Evolutionary conservation across 2,888 invertebrate genomes (phyloP), one percentile per base, ranked within the genome.

Genomic region (Dryobotodes eremita): DNA sequence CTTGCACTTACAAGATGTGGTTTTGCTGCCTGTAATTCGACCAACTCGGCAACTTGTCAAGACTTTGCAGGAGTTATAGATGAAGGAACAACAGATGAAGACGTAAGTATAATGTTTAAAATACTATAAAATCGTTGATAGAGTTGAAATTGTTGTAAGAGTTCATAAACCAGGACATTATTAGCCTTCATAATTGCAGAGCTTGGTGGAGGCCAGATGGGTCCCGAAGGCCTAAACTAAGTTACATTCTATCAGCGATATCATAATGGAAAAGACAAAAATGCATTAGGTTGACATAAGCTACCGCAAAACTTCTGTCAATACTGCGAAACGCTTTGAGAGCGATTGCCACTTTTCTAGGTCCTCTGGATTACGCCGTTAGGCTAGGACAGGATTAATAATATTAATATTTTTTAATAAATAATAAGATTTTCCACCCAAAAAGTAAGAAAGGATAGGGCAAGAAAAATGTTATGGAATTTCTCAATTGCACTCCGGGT

Each of bases 71-170:
- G 36, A 69, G 6, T 20, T 6, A 13, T 6, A 64, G 48, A 17
- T 7, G 17, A 20, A 2, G 31, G 5, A 50, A 69, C 53, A 15
- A 23, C 42, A 17, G 36, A 3, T 3, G 65, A 46, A 8, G 11
- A 53, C 7, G 71, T 79, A 53, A 66, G 80, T 71, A 64, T 2
- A 17, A 46, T 42, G 1, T 10, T 62, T 62, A 23, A 48, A n/a
- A 46, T 36, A 36, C 42, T 7, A 71, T 59, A 20, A 11, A 66
- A 46, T 46, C 23, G 15, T 55, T 10, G 31, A 31, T 20, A 31
- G 1, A 61, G 5, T 20, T 61, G 10, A 61, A 61, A 31, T 31
- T 61, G 31, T 61, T 57, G 55, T 20, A 15, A 15, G 53, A 55
- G n/a, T 55, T 55, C 55, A 55, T 55, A 55, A n/a, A 23, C 55